Evolutionary conservation across 2,797 vertebrate species (phyloP).

Genomic region (Enteromius thamalakanensis): DNA sequence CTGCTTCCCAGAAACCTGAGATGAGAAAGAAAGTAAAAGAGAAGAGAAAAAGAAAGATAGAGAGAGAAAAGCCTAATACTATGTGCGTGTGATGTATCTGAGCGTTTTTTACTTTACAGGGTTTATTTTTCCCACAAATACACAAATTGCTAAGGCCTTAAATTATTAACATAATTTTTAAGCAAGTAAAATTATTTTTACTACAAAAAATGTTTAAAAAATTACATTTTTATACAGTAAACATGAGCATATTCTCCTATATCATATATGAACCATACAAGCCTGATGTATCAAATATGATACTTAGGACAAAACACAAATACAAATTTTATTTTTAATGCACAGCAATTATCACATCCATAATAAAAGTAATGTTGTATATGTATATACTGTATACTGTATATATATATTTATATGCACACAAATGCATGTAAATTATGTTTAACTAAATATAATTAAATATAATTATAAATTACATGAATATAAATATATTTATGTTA

Average conservation of each 20-base stretch:
- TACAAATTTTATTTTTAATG: neutral
- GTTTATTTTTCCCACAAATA: neutral
- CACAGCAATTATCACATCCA: too few relatives aligned
- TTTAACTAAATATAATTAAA: too few relatives aligned
- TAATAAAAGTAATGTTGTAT: too few relatives aligned
- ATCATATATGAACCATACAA: neutral
- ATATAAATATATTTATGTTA: too few relatives aligned
- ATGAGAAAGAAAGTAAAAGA: neutral
- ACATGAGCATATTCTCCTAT: neutral
- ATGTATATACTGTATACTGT: too few relatives aligned
- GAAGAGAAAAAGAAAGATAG: constrained; percentile 9
- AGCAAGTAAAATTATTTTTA: neutral
- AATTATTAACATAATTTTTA: neutral
- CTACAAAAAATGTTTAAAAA: too few relatives aligned
- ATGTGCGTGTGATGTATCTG: neutral
- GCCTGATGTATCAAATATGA: neutral
- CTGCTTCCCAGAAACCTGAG: constrained; percentile 64
- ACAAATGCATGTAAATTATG: too few relatives aligned
- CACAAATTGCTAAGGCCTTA: neutral
- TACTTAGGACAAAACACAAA: neutral
- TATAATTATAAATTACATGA: too few relatives aligned
- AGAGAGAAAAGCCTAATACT: neutral
- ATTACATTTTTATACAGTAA: neutral
- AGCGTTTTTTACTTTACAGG: constrained; percentile 4
- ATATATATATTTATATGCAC: too few relatives aligned